Conservation (phyloP, 64 coral and sea anemone species). For the Platygyra sinensis region DNA sequence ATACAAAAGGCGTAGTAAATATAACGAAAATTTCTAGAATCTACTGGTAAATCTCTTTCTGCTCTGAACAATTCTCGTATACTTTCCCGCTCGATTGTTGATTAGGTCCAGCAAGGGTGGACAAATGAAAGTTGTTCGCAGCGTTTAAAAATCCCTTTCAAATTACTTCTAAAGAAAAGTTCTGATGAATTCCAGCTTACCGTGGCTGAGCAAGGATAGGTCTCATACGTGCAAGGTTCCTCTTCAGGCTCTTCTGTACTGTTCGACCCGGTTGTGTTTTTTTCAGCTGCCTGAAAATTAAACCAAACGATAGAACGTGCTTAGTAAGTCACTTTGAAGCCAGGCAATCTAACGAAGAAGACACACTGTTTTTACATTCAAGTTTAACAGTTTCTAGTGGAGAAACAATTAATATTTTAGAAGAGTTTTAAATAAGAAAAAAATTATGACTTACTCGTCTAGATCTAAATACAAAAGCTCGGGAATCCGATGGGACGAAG, state of each 20-base stretch:
- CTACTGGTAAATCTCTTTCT: too few species aligned
- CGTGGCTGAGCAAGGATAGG: conserved; percentile 64
- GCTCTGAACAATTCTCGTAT: too few species aligned
- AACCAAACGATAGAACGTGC: neutral
- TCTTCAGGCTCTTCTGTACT: neutral
- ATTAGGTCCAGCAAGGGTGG: too few species aligned
- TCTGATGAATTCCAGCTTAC: conserved; percentile 27
- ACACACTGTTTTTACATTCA: neutral
- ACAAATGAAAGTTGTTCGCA: too few species aligned
- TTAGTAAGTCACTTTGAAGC: too few species aligned
- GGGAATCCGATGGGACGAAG: conserved; percentile 37
- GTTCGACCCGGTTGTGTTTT: neutral
- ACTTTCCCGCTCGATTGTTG: too few species aligned
- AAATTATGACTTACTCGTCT: conserved; percentile 24
- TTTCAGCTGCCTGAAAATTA: conserved; percentile 21
- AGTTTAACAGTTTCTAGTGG: too few species aligned
- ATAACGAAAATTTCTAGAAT: too few species aligned
- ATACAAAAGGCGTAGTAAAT: too few species aligned
- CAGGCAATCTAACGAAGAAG: too few species aligned
- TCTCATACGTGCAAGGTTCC: conserved; percentile 35
- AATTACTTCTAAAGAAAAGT: neutral
- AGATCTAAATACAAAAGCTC: conserved; percentile 20
- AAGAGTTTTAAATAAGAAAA: conserved; percentile 9
- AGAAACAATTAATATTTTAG: neutral
- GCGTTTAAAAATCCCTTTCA: too few species aligned